Base-by-base conservation (phyloP, 1,140 invertebrate genomes). In the Trichoplusia ni region DNA sequence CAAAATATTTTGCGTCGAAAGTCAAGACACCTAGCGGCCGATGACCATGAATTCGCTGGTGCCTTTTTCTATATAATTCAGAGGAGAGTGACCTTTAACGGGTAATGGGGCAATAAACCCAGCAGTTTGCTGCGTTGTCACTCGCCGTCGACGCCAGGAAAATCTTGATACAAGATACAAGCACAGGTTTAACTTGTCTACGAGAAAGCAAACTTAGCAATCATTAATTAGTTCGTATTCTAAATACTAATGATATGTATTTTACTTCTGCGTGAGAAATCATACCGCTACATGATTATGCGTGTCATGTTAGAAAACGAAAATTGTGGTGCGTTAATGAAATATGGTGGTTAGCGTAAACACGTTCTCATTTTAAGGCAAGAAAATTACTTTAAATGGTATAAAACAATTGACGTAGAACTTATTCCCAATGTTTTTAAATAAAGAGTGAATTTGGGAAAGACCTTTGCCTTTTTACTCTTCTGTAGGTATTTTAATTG, bases 81-180 rank as follows among this genome's bases (percentile, higher is more conserved):
- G 31, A 58, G 25, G 54, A 58, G 37, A 44, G 31, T 44, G 27
- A 38, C 38, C 14, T 44, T 44, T 42, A 58, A 58, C 54, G 38
- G 54, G 37, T 58, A 58, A 58, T 58, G 54, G 54, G 54, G 44
- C 38, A 42, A 44, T n/a, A n/a, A 58, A 40, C 27, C 33, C 31
- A 44, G 25, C 38, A 29, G 31, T 54, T 58, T 58, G 25, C 54
- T 44, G 44, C 54, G 44, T 38, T 58, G 42, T 58, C 42, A 58
- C 54, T 58, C 35, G 37, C 42, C 42, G 38, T 58, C 37, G 42
- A 35, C 14, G 21, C 19, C 13, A 29, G 38, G 35, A 58, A 58
- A 49, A 49, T 49, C 14, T 58, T 44, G 54, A 42, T 44, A 21
- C 14, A 27, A 19, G 54, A 42, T 44, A 21, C 14, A 27, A 19